Evolutionary conservation across 2,113 vertebrate species (phyloP), one percentile per base, ranked within the genome.

Genomic region (Toxotes jaculatrix): DNA sequence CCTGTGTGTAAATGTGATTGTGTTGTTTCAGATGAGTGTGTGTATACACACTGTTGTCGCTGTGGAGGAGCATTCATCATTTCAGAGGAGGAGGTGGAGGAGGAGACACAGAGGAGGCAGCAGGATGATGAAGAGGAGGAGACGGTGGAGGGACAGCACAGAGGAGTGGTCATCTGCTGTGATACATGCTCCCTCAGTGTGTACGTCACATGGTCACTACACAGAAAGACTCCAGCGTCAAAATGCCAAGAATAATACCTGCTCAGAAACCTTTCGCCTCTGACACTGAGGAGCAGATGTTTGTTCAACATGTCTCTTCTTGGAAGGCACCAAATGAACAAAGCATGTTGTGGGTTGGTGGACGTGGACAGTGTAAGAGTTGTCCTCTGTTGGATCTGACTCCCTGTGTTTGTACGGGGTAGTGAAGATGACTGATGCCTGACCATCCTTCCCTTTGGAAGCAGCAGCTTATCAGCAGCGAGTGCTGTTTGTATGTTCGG

Each of bases 151-250:
- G 74, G 55, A 14, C 42, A 13, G 13, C 45, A 53, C 14, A 70
- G 47, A 51, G 90, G 82, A 68, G 63, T 89, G 19, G 73, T 93
- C 2, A 88, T 95, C 9, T 94, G 94, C 90, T 95, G 95, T 38
- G 91, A 95, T 38, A 95, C 94, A 0, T 95, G 95, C 60, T 95
- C 95, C 4, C 93, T 95, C 77, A 93, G 92, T 75, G 84, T 95
- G n/a, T 84, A 77, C 11, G 88, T 95, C 38, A 93, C 74, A 10
- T 87, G 86, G 71, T 21, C 82, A 27, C 17, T n/a, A 42, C 31
- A 63, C 6, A 36, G 1, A 74, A 43, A 69, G 8, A 75, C 49
- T 45, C 10, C 32, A 16, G 40, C 11, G 0, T 62, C 16, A 61
- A 73, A 68, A 62, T 64, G 61, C 9, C 9, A 72, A 17, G 7